These are phyloP conservation scores for Erithacus rubecula DNA, from an alignment of 2,797 vertebrate species.

Conservation along the genomic window DNA sequence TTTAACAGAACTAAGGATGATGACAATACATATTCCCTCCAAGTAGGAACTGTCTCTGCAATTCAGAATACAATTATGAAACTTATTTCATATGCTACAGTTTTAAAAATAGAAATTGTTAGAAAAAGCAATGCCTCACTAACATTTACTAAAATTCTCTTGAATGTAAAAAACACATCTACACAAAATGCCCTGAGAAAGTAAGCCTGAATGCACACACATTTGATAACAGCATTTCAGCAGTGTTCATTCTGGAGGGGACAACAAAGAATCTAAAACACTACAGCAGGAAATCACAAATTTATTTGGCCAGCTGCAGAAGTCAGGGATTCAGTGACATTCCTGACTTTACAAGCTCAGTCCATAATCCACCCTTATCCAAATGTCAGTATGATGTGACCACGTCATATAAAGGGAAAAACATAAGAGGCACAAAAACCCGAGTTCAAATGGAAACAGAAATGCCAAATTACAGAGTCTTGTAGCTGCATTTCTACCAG, in stretches of 20 bases:
- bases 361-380: background rate
- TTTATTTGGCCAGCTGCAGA: background rate
- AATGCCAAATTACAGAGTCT: background rate
- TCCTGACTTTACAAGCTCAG: background rate
- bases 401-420: background rate
- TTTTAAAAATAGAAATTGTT: background rate
- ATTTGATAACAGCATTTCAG: background rate
- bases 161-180: background rate
- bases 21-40: background rate
- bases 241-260: background rate
- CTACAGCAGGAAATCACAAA: background rate
- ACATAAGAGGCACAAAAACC: background rate
- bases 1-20: background rate
- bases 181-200: background rate
- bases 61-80: background rate
- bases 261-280: background rate
- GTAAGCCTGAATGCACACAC: background rate
- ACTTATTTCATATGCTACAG: background rate
- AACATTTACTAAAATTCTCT: background rate
- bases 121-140: background rate
- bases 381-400: fast-evolving
- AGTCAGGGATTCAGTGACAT: background rate
- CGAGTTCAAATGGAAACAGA: background rate
- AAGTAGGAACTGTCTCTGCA: background rate
- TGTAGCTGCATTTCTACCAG: background rate